phyloP scores from a whole-genome alignment of 2,888 invertebrate species.

The Eulithis prunata region DNA sequence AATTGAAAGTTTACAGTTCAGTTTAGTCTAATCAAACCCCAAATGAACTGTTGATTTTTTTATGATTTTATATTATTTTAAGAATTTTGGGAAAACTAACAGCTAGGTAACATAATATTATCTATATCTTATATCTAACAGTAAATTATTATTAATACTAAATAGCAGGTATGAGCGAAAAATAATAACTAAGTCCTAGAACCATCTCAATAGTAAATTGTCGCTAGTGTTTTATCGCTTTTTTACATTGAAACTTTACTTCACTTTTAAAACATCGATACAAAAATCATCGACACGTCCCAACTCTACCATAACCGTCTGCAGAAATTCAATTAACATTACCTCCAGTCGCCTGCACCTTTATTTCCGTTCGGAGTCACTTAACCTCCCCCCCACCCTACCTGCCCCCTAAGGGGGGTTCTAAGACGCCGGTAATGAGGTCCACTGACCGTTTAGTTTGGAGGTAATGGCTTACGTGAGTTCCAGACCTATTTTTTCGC shows the following conservation, averaged over 20 bases:
- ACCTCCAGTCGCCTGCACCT: constrained; percentile 85
- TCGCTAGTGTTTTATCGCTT: no score
- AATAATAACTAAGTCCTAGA: no score
- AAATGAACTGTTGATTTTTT: no score
- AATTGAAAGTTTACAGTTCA: no score
- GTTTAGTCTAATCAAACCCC: no score
- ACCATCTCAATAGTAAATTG: background rate
- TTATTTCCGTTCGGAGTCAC: constrained; percentile 85
- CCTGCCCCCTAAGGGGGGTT: constrained; percentile 43
- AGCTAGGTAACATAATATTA: no score
- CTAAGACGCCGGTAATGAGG: constrained; percentile 80
- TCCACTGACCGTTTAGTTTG: constrained; percentile 82
- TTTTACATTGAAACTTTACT: no score
- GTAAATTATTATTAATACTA: no score
- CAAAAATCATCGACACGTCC: constrained; percentile 41
- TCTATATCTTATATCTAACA: no score
- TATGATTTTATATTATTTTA: no score
- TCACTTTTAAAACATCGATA: constrained; percentile 30
- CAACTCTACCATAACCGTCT: constrained; percentile 71
- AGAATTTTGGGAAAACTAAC: no score
- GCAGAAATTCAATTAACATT: constrained; percentile 85
- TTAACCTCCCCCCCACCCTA: constrained; percentile 58
- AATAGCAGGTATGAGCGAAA: no score
- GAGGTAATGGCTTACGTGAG: constrained; percentile 81
- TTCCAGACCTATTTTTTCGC: constrained; percentile 54